Conservation (phyloP, 2,888 invertebrate genomes). For the Lithodes maja region DNA sequence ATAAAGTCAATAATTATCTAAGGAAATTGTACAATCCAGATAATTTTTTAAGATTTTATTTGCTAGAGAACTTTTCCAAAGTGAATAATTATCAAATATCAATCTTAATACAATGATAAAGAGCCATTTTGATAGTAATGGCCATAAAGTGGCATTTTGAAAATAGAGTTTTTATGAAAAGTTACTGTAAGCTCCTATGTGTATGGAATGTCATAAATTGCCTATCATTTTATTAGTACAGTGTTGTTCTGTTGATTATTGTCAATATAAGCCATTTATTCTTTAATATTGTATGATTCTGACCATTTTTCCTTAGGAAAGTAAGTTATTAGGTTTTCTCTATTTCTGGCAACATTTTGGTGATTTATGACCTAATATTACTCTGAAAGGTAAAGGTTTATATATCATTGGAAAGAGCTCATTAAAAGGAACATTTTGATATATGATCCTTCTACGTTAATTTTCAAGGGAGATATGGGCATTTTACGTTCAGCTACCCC, state of each 20-base stretch:
- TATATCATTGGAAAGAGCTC: background rate
- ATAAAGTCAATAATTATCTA: no score
- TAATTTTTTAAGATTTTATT: no score
- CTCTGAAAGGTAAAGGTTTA: background rate
- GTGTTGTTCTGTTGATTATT: background rate
- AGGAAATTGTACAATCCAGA: no score
- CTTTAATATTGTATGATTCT: background rate
- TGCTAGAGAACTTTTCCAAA: no score
- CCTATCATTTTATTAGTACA: background rate
- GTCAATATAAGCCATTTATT: background rate
- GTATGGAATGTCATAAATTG: background rate
- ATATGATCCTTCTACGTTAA: background rate
- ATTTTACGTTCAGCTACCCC: background rate
- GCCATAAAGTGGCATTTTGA: background rate
- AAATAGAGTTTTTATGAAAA: background rate
- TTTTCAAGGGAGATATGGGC: background rate
- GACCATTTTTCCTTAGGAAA: background rate
- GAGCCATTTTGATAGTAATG: no score
- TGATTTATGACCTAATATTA: background rate
- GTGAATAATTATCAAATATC: no score
- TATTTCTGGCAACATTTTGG: slow-evolving; percentile 1
- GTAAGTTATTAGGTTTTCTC: background rate
- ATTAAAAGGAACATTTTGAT: slow-evolving; percentile 32
- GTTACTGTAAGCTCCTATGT: background rate
- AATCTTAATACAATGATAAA: no score